Percentiles rank a stretch among this genome's conserved stretches.
Evolutionary conservation across 2,113 vertebrate genomes (phyloP).

Genomic region (Mola mola): DNA sequence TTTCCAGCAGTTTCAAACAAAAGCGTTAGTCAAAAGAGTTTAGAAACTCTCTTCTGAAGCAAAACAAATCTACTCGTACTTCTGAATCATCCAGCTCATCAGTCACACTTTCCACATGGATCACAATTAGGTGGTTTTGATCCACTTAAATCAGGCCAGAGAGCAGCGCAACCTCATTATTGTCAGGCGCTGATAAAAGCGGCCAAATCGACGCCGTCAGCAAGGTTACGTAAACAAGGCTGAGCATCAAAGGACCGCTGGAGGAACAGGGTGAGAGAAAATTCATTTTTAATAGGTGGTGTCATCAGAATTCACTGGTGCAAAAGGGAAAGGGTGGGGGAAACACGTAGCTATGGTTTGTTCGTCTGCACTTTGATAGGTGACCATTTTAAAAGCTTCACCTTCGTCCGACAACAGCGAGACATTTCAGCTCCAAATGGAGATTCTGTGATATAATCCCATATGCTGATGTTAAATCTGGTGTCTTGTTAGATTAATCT

Average conservation of each 20-base stretch:
- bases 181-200: constrained; percentile 28
- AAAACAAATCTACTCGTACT: neutral
- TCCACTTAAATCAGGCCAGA: constrained; percentile 6
- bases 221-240: constrained; percentile 19
- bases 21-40: too few relatives aligned
- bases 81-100: neutral
- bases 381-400: too few relatives aligned
- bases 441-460: too few relatives aligned
- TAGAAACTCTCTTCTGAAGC: neutral
- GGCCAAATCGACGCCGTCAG: constrained; percentile 5
- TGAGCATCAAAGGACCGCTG: constrained; percentile 12
- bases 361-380: too few relatives aligned
- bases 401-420: too few relatives aligned
- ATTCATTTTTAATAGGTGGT: constrained; percentile 1
- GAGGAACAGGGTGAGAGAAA: constrained; percentile 6
- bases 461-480: too few relatives aligned
- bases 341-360: neutral
- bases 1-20: too few relatives aligned
- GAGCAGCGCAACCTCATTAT: constrained; percentile 10
- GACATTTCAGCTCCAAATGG: too few relatives aligned
- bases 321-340: too few relatives aligned
- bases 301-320: neutral
- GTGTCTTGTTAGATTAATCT: too few relatives aligned
- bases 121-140: neutral
- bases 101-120: neutral